Evolutionary conservation across 2,113 vertebrate genomes (phyloP), one percentile per base, ranked within the genome.

Genomic region (Podarcis raffonei): DNA sequence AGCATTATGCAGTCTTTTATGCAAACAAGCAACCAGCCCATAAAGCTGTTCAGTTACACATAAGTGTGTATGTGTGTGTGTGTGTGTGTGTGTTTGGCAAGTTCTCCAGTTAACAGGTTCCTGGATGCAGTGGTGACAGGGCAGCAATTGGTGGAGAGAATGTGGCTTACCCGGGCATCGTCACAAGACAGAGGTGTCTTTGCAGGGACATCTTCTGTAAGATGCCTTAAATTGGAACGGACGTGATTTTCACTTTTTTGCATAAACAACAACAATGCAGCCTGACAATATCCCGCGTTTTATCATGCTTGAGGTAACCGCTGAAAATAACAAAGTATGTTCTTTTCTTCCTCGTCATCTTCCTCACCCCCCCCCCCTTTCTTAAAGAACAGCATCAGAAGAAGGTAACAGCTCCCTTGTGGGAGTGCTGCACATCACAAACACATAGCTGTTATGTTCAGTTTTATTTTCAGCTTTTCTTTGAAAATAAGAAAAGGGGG

Each of bases 391-490:
- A 81, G 86, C 69, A 2, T 57, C 57, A 62, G 80, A 62, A 68
- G 65, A 83, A 20, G 3, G 87, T 37, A 90, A 71, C 81, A 75
- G 84, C 76, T 89, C 88, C 81, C 71, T 83, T 78, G 89, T 83
- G 89, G 77, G 30, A 94, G 39, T 81, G 80, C 65, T 32, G 20
- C 42, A 77, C 72, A 87, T 81, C 1, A 8, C 71, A 91, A 93
- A 88, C n/a, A 91, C n/a, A 88, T 79, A 85, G 75, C 89, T 89
- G 62, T 68, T 85, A 85, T 88, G 85, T 87, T 92, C 72, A 25
- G 57, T 87, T 93, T 84, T 86, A 88, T 90, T 92, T 94, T 89
- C 62, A 88, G 1, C 88, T 94, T 88, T 92, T 89, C 71, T 84
- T 87, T n/a, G 53, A 30, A 62, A 79, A 75, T 20, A 90, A 81